Conservation (phyloP, 2,888 invertebrate genomes). For the Hylaea fasciaria region DNA sequence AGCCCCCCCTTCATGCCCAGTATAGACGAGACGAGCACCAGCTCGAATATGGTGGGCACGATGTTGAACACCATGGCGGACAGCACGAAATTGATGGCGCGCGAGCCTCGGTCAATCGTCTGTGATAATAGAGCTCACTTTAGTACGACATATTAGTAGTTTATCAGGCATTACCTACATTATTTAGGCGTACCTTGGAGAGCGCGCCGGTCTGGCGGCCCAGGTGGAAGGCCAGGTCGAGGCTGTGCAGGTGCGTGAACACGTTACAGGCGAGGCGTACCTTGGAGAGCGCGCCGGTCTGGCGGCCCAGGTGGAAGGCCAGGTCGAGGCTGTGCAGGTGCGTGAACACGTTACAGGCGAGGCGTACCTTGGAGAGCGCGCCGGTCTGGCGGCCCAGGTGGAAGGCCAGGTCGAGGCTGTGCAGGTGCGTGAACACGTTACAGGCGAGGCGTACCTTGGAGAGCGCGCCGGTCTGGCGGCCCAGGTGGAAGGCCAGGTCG, state of each 20-base stretch:
- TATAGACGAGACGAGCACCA: conserved; percentile 94
- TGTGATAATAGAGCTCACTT: conserved; percentile 53
- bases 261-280: conserved; percentile 94
- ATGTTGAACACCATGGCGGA: conserved; percentile 99
- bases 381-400: conserved; percentile 97
- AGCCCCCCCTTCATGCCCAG: conserved; percentile 90
- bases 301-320: conserved; percentile 95
- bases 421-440: conserved; percentile 98
- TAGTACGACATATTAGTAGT: background rate
- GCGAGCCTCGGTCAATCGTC: conserved; percentile 95
- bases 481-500: conserved; percentile 97
- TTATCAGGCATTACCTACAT: too few relatives aligned
- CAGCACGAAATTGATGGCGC: conserved; percentile 99
- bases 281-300: conserved; percentile 98
- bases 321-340: conserved; percentile 98
- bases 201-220: conserved; percentile 97
- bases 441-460: conserved; percentile 97
- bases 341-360: conserved; percentile 97
- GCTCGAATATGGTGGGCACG: conserved; percentile 97
- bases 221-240: conserved; percentile 97
- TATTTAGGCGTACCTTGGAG: conserved; percentile 92
- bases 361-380: conserved; percentile 96
- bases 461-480: conserved; percentile 96
- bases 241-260: conserved; percentile 96
- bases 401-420: conserved; percentile 96